Percentiles rank a stretch among this genome's conserved stretches.
Conservation (phyloP, 2,797 vertebrate species). For the Arctocebus calabarensis region DNA sequence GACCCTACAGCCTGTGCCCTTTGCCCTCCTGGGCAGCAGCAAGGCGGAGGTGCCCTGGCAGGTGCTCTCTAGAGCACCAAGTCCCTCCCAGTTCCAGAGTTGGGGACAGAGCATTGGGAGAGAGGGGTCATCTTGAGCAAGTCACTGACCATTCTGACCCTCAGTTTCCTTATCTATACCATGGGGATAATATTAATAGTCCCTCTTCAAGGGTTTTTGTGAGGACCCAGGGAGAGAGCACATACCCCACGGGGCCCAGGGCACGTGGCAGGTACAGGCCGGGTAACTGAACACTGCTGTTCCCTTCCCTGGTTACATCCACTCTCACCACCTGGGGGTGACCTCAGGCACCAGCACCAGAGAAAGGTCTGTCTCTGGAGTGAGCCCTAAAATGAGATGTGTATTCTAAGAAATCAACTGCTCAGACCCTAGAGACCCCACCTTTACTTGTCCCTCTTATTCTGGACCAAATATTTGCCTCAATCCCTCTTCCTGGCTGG, state of each 20-base stretch:
- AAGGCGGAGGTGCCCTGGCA: not conserved
- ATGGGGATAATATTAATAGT: not conserved
- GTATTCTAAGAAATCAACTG: not conserved
- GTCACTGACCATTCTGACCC: not conserved
- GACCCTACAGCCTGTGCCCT: not conserved
- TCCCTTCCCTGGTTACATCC: not conserved
- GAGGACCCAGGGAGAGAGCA: not conserved
- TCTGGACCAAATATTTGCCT: not conserved
- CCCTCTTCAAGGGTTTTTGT: not conserved
- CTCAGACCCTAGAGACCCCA: not conserved
- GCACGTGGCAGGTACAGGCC: accelerated
- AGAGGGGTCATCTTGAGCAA: not conserved
- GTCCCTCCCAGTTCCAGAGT: not conserved
- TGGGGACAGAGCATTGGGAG: not conserved
- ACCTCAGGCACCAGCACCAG: not conserved
- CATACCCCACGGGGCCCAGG: accelerated
- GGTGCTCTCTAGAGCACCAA: not conserved
- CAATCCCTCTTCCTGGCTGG: not conserved
- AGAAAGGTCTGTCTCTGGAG: not conserved
- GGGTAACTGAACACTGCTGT: too few species aligned
- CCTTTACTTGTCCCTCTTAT: not conserved
- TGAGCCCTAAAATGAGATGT: not conserved
- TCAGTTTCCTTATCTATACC: not conserved
- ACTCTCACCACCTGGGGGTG: not conserved
- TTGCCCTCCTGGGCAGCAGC: not conserved